Base-by-base conservation (phyloP, 2,797 vertebrate genomes). In the Hippopotamyrus pictus region DNA sequence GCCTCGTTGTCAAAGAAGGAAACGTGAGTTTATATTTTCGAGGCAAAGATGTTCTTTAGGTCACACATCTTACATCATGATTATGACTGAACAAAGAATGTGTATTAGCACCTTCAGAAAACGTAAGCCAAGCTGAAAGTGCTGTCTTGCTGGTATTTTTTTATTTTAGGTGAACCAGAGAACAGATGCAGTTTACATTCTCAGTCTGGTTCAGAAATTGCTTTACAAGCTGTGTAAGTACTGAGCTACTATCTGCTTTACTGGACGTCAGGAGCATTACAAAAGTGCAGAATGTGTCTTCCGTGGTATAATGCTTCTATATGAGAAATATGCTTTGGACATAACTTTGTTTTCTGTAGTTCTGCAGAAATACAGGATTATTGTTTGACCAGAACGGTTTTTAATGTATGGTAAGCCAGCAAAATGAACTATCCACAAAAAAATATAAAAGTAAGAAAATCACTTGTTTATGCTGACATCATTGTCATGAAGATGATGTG, bases 191-290 rank as follows among this genome's bases (percentile, higher is more conserved):
- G 95, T 97, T 88, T 90, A 95, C 89, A 96, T 98, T 92, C 98
- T 99, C 88, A 93, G 94, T 94, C 91, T 94, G 92, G 95, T 99
- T 91, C 96, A 97, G 92, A 96, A 94, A 92, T 94, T 97, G 93
- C 97, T 99, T 95, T 95, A 92, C 94, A 95, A 95, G 92, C 96
- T 98, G 92, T 94, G 98, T 99, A 97, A 98, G 98, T 98, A 91
- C 50, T 88, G 62, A 69, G 1, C n/a, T 46, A 22, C 57, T 62
- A n/a, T 62, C 19, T 44, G 2, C 46, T 51, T 25, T 84, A 25
- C 3, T 48, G 46, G 19, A 12, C 9, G 41, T 50, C 82, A 51
- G 44, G 50, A 84, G 44, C 46, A 25, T 29, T 51, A 17, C 79
- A 87, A 7, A 12, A 4, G 25, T 7, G 50, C 51, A 86, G 29